Conservation (phyloP, 1,140 invertebrate species). For the Pogonognathellus flavescens region DNA sequence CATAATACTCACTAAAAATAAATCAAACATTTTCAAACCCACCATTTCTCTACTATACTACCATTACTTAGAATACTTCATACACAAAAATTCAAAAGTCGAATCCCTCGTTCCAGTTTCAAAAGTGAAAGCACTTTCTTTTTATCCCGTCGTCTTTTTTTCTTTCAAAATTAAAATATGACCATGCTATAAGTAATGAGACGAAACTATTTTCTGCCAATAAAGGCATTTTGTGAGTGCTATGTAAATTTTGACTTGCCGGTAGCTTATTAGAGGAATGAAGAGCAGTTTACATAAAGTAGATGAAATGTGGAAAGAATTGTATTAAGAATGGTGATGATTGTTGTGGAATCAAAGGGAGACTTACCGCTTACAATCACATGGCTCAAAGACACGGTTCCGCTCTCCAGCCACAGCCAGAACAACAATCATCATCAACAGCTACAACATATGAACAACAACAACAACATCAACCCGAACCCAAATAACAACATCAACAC, state of each 20-base stretch:
- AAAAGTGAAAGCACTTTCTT: background rate
- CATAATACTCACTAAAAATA: constrained; percentile 64
- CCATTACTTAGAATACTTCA: background rate
- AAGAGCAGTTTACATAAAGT: constrained; percentile 8
- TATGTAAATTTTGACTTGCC: background rate
- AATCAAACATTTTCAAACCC: background rate
- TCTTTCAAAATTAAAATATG: too few relatives aligned
- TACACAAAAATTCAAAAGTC: background rate
- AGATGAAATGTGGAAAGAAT: constrained; percentile 5
- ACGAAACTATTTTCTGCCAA: too few relatives aligned
- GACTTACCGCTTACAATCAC: constrained; percentile 79
- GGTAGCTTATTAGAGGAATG: too few relatives aligned
- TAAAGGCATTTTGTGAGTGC: background rate
- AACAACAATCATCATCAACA: constrained; percentile 55
- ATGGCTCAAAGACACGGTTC: constrained; percentile 79
- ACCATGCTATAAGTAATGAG: too few relatives aligned
- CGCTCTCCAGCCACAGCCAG: constrained; percentile 56
- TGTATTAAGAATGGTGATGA: constrained; percentile 27
- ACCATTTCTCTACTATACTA: background rate
- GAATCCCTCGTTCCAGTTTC: background rate
- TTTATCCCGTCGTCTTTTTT: background rate
- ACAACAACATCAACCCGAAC: constrained; percentile 66
- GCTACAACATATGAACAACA: constrained; percentile 54
- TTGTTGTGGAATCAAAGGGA: constrained; percentile 70
- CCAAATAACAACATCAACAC: constrained; percentile 64